Base-by-base conservation (phyloP, 1,140 invertebrate species). In the Plectrocnemia conspersa region DNA sequence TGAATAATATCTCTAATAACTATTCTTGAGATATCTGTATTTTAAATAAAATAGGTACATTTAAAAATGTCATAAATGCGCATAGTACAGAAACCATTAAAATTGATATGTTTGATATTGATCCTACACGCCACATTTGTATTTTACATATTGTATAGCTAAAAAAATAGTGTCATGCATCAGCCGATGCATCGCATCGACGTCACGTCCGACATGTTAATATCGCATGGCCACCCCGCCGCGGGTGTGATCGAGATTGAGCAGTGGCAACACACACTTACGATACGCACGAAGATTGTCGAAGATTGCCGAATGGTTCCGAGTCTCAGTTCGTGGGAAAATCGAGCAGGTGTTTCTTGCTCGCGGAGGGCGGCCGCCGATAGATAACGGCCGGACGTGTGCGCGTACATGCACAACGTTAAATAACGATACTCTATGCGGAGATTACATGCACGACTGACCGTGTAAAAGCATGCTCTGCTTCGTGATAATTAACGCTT, bases 311-410 rank as follows among this genome's bases (percentile, higher is more conserved):
- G 46, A 22, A 22, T 15, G 25, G 3, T 13, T 7, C n/a, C 25
- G 27, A 40, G 25, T 3, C n/a, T 47, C 45, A n/a, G 35, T 13
- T 18, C 54, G 54, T 56, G 54, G 54, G 45, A 56, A 56, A 49
- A 52, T 40, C 33, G 19, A 35, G 49, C 49, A 52, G 49, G 49
- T 52, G 49, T 22, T 40, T 10, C 36, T 11, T 24, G 5, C 5
- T 7, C 29, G 42, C 42, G 42, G 42, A 23, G 29, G 42, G 42
- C 29, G 42, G 45, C 13, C 41, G 21, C 41, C 21, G 11, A 13
- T 11, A 7, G 42, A 19, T 45, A 45, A 45, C 42, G 42, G 42
- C 44, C 44, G 44, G 44, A 50, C 47, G 47, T 50, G 47, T 50
- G 47, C 33, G 23, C 22, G 19, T 50, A 50, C 47, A 50, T n/a